These are phyloP conservation scores for Ophiodon elongatus DNA, from an alignment of 2,113 vertebrate genomes.

Conservation along the genomic window DNA sequence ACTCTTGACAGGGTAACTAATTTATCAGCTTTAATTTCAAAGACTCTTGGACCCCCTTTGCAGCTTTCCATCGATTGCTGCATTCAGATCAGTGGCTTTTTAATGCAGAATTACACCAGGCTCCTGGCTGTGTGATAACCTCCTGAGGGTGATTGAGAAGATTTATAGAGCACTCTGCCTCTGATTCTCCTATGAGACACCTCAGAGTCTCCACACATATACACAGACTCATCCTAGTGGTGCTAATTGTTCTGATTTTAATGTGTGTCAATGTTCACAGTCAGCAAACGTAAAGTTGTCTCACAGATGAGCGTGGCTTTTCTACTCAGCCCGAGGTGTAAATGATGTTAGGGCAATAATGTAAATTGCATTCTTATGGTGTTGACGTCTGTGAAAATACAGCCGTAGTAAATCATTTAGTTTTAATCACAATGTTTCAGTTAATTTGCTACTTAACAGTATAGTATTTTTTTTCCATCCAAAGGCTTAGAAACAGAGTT, in stretches of 20 bases:
- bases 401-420: neutral
- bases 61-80: constrained; percentile 74
- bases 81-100: constrained; percentile 75
- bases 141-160: constrained; percentile 42
- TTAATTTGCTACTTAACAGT: constrained; percentile 17
- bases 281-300: constrained; percentile 37
- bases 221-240: constrained; percentile 1
- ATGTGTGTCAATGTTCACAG: constrained; percentile 59
- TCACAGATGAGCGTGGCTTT: constrained; percentile 29
- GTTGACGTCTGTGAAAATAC: neutral
- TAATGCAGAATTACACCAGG: constrained; percentile 81
- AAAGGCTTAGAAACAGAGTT: constrained; percentile 11
- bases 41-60: constrained; percentile 55
- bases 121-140: constrained; percentile 59
- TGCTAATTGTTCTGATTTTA: constrained; percentile 53
- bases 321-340: neutral
- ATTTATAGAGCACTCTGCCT: constrained; percentile 37
- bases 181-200: constrained; percentile 29
- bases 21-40: constrained; percentile 81
- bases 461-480: constrained; percentile 5
- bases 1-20: constrained; percentile 61
- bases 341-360: neutral
- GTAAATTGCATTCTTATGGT: constrained; percentile 14
- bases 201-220: neutral
- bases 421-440: constrained; percentile 8